phyloP scores from a whole-genome alignment of 2,888 invertebrate genomes.

The Lomographa bimaculata region DNA sequence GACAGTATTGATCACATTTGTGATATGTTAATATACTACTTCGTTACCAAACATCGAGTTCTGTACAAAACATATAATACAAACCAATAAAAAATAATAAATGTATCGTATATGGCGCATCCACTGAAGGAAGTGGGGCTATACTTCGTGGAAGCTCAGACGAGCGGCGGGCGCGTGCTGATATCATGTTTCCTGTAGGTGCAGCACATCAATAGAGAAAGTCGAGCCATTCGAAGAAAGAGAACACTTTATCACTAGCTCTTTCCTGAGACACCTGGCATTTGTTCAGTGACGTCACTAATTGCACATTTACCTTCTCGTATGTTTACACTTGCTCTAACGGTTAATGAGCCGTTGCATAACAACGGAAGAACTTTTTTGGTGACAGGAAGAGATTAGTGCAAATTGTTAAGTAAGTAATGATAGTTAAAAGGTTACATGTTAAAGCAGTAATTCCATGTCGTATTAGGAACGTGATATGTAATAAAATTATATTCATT shows the following conservation, averaged over 20 bases:
- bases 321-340: conserved; percentile 1
- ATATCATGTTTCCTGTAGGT: conserved; percentile 26
- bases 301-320: conserved; percentile 14
- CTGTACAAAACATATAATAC: no score
- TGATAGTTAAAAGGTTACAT: conserved; percentile 15
- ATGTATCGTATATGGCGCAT: no score
- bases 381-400: conserved; percentile 23
- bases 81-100: no score
- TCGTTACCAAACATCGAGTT: no score
- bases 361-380: conserved; percentile 22
- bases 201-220: conserved; percentile 43
- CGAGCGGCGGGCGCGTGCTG: conserved; percentile 21
- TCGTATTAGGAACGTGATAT: conserved; percentile 13
- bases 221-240: conserved; percentile 23
- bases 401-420: conserved; percentile 14
- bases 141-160: conserved; percentile 26
- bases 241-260: conserved; percentile 10
- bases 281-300: background rate
- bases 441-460: conserved; percentile 12
- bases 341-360: conserved; percentile 14
- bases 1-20: no score
- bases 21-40: no score
- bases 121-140: conserved; percentile 24
- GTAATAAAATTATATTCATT: conserved; percentile 3
- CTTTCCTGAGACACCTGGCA: conserved; percentile 3